Evolutionary conservation across 1,140 invertebrate species (phyloP), one percentile per base, ranked within the genome.

Genomic region (Drosophila triauraria): DNA sequence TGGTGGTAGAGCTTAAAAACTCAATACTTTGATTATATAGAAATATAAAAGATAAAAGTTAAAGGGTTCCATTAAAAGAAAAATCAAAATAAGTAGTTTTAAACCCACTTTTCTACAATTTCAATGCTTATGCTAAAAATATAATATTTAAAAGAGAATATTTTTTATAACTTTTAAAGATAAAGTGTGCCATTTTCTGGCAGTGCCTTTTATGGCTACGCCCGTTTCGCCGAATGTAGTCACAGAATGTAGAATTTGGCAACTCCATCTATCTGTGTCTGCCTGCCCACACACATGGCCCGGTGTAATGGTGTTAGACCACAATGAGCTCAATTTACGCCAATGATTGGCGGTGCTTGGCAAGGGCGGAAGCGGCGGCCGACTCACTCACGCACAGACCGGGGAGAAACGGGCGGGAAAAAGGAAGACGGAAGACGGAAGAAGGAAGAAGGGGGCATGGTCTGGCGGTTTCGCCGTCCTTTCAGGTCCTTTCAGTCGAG

Each of bases 301-400:
- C 74, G 62, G 56, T 90, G 67, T 80, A 75, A 90, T 80, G 69
- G 81, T 82, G 85, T 85, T 90, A 90, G 85, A 80, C 85, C 85
- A 90, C 85, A 90, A 90, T 90, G 81, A 90, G 85, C 85, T 90
- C 85, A 90, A 90, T 90, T 90, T 90, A 85, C 81, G 85, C 85
- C 85, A 79, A 90, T 90, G 85, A 90, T 88, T 90, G 84, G 84
- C 81, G 81, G 85, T 80, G 80, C 79, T 79, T 62, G 70, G 78
- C 65, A 56, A 64, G 48, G 48, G 53, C 70, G 60, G 57, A 53
- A 58, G 53, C 54, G 20, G 57, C 57, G 62, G 57, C 53, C 53
- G 53, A 62, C 62, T 62, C 58, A 68, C 48, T 65, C 47, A 61
- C 43, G 56, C 57, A 65, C n/a, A 61, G 56, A n/a, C 20, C 2